phyloP scores from a whole-genome alignment of 23 tunicate species.

The Halocynthia roretzi region DNA sequence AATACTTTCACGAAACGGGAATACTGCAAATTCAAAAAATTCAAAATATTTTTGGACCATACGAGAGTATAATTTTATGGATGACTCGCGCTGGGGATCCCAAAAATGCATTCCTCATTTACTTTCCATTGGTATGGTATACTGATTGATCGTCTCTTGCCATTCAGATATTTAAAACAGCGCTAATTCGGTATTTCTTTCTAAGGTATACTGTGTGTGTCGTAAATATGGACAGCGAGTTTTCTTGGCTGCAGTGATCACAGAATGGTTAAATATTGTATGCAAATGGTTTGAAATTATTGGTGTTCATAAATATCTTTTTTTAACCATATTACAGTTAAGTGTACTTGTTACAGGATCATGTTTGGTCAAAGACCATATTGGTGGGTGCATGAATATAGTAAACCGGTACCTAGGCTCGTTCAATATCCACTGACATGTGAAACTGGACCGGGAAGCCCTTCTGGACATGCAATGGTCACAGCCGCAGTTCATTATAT shows the following conservation, averaged over 20 bases:
- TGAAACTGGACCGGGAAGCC: slow-evolving; percentile 15
- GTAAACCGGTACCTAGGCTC: background rate
- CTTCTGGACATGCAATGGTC: slow-evolving; percentile 12
- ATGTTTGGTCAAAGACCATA: slow-evolving; percentile 1
- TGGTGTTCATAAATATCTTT: background rate
- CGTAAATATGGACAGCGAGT: background rate
- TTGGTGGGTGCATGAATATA: slow-evolving; percentile 15
- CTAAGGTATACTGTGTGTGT: background rate
- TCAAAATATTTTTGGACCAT: background rate
- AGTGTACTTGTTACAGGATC: background rate
- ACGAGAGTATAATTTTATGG: background rate
- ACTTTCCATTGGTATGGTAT: slow-evolving; percentile 6
- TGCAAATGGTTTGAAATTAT: slow-evolving; percentile 1
- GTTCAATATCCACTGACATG: background rate
- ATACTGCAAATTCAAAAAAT: background rate
- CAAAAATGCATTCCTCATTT: background rate
- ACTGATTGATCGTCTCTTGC: background rate
- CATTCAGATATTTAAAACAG: too few relatives aligned
- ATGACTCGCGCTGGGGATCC: slow-evolving; percentile 5
- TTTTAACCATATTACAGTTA: background rate
- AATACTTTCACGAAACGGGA: background rate
- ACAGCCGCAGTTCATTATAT: slow-evolving; percentile 7
- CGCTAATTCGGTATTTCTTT: background rate
- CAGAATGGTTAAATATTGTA: slow-evolving; percentile 11
- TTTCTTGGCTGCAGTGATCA: slow-evolving; percentile 3